Base-by-base conservation (phyloP, 1,140 invertebrate species). In the Fopius arisanus region DNA sequence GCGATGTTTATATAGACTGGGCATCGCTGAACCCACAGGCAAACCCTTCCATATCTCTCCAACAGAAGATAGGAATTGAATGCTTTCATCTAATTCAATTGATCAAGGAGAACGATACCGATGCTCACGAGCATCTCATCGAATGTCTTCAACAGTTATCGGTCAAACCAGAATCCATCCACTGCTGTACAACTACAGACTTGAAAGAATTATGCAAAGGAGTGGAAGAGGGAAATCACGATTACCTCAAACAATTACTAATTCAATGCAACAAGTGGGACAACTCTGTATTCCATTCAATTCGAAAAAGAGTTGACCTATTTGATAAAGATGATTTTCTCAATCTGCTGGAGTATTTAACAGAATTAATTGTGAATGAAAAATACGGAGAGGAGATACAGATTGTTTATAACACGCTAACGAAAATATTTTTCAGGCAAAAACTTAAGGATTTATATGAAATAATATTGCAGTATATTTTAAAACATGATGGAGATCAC, bases 1-100 rank as follows among this genome's bases (percentile, higher is more conserved):
- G 80, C 19, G 75, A 80, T 10, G 81, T 78, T 68, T 88, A 85
- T 12, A 23, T 88, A 0, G 74, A 66, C 4, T 88, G 87, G 87
- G 79, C 76, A 7, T 82, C 84, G 28, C 9, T 82, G 9, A 75
- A 86, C n/a, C 81, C 84, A 6, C 59, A 74, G n/a, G 81, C 83
- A 5, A 79, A 86, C 19, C 51, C 59, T 0, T 70, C 54, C 0
- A 77, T 84, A 0, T 79, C 81, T 10, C 67, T 88, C 3, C 87
- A 88, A 71, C 77, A 80, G 66, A 76, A 82, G 3, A 75, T 88
- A 10, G 80, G 84, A 5, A 66, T 81, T 1, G 83, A 81, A 14
- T 83, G 82, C 74, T 79, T 84, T 10, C 67, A 78, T 4, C 80
- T 87, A 4, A 71, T 82, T 0, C 72, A 86, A 16, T 69, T 78